Conservation (phyloP, 2,888 invertebrate genomes). For the Myopa tessellatipennis region DNA sequence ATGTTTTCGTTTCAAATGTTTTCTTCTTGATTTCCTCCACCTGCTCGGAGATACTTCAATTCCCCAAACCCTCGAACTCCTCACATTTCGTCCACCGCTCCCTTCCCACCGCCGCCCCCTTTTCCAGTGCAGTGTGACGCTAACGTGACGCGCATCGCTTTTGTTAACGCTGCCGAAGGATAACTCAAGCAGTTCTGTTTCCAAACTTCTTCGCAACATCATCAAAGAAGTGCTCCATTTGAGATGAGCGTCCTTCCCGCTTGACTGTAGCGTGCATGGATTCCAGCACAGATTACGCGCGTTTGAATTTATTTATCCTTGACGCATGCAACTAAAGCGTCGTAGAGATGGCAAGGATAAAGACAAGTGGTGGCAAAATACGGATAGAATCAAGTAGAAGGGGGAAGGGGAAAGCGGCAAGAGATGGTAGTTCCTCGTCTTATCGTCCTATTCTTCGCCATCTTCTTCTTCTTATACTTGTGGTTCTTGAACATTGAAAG, state of each 20-base stretch:
- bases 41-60: too few species aligned
- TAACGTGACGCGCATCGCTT: background rate
- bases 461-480: constrained; percentile 10
- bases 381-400: background rate
- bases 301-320: constrained; percentile 29
- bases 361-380: constrained; percentile 4
- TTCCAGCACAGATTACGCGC: constrained; percentile 8
- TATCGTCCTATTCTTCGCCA: background rate
- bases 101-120: background rate
- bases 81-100: background rate
- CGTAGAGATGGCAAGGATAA: background rate
- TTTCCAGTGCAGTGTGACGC: too few species aligned
- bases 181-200: constrained; percentile 19
- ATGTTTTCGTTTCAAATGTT: too few species aligned
- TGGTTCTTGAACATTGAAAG: constrained; percentile 7
- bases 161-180: constrained; percentile 18
- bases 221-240: constrained; percentile 9
- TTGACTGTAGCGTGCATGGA: background rate
- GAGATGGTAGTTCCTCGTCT: constrained; percentile 6
- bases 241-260: background rate
- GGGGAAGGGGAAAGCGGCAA: background rate
- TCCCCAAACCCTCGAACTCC: too few species aligned
- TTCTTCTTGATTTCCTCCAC: too few species aligned
- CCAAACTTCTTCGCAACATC: constrained; percentile 3
- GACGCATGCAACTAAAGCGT: background rate